Conservation (phyloP, 2,888 invertebrate genomes). For the Parascotia fuliginaria region DNA sequence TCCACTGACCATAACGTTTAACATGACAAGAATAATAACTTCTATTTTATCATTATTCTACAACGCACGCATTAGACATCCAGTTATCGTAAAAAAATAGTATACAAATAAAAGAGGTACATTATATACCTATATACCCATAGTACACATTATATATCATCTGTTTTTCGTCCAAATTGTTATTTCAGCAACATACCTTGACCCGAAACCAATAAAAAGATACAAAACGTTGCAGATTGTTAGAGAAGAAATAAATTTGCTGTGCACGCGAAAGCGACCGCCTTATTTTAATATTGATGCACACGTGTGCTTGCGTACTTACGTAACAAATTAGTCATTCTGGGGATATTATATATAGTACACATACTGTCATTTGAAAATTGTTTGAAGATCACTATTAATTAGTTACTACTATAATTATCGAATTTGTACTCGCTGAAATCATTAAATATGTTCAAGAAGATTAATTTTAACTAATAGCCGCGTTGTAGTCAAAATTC, state of each 20-base stretch:
- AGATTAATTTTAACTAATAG: no score
- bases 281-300: conserved; percentile 3
- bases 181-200: neutral
- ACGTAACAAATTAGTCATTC: conserved; percentile 21
- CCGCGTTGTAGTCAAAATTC: no score
- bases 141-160: no score
- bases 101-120: no score
- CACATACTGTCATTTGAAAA: conserved; percentile 29
- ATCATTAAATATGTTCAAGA: no score
- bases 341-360: conserved; percentile 27
- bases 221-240: neutral
- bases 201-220: neutral
- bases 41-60: no score
- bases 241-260: neutral
- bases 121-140: no score
- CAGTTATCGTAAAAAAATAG: no score
- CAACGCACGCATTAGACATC: no score
- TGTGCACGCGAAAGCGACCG: neutral
- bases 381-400: neutral
- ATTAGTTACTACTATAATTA: neutral
- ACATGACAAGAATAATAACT: no score
- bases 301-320: neutral
- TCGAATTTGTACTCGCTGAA: neutral
- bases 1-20: no score
- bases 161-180: no score